A percentile compares a stretch with the other conserved stretches of the same genome.
Conservation (phyloP, 1,140 invertebrate species). For the Zaprionus africanus region DNA sequence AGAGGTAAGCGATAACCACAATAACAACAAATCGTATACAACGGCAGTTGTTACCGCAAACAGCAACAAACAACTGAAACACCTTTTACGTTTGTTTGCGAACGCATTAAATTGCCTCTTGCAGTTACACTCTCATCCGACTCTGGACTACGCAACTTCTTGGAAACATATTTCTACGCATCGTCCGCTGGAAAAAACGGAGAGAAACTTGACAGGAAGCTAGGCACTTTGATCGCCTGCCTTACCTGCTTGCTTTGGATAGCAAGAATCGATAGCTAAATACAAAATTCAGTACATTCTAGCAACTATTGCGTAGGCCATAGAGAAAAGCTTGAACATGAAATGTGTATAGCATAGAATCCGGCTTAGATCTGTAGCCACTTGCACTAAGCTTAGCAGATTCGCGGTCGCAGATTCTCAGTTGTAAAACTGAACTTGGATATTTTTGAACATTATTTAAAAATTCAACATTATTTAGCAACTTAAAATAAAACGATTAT, state of each 20-base stretch:
- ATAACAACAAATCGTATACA: constrained; percentile 12
- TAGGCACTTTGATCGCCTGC: constrained; percentile 20
- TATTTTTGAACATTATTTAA: constrained; percentile 32
- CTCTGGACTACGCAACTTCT: constrained; percentile 61
- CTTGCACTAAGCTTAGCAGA: constrained; percentile 55
- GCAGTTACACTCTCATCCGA: constrained; percentile 73
- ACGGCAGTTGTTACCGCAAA: constrained; percentile 16
- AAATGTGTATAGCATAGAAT: constrained; percentile 57
- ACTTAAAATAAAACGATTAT: constrained; percentile 37
- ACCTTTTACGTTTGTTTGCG: constrained; percentile 21
- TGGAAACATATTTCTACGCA: constrained; percentile 68
- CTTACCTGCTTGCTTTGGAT: constrained; percentile 36
- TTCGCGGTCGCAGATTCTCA: constrained; percentile 51
- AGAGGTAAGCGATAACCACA: constrained; percentile 85
- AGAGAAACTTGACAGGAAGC: background rate
- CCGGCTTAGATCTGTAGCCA: constrained; percentile 38
- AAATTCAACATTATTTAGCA: constrained; percentile 33
- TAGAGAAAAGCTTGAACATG: constrained; percentile 28
- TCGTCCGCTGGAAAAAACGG: constrained; percentile 43
- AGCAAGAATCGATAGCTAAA: constrained; percentile 56
- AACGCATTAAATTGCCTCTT: constrained; percentile 47
- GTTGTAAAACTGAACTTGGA: constrained; percentile 8
- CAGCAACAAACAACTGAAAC: constrained; percentile 16
- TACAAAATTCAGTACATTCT: constrained; percentile 35
- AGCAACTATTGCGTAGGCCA: constrained; percentile 32